Evolutionary conservation across 2,797 vertebrate species (phyloP).

Genomic region (Gymnocypris eckloni): DNA sequence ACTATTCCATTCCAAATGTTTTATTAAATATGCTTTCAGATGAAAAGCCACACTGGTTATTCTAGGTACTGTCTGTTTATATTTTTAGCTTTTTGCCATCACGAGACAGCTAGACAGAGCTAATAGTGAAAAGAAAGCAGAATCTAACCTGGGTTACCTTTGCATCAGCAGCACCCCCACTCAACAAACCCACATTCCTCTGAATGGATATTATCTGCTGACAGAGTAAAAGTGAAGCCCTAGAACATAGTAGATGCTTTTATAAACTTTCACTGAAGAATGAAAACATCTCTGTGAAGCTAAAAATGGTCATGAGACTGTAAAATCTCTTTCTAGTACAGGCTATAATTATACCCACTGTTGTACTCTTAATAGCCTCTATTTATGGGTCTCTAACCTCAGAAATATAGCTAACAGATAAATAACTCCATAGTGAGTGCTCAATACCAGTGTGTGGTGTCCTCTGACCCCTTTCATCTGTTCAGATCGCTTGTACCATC

Average conservation of each 20-base stretch:
- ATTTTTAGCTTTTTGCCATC: neutral
- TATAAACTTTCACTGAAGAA: neutral
- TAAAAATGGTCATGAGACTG: neutral
- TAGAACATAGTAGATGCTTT: neutral
- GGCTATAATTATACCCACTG: neutral
- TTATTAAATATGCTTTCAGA: neutral
- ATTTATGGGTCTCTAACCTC: neutral
- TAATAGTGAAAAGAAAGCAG: neutral
- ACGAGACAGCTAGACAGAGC: neutral
- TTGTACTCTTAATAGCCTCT: neutral
- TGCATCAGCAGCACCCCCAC: neutral
- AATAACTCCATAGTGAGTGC: neutral
- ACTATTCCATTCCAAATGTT: neutral
- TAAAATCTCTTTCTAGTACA: neutral
- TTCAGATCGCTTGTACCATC: conserved; percentile 43
- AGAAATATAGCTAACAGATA: conserved; percentile 1
- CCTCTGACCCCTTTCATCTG: conserved; percentile 25
- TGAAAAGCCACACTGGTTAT: neutral
- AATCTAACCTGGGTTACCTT: neutral
- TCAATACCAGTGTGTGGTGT: neutral
- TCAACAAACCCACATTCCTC: neutral
- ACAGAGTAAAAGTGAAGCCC: neutral
- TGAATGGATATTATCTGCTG: neutral
- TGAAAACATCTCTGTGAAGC: neutral
- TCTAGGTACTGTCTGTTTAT: neutral